A percentile compares a stretch with the other conserved stretches of the same genome.
Evolutionary conservation across 35 echinoderm and acorn worm species (phyloP).

Genomic region (Stichopus chloronotus): DNA sequence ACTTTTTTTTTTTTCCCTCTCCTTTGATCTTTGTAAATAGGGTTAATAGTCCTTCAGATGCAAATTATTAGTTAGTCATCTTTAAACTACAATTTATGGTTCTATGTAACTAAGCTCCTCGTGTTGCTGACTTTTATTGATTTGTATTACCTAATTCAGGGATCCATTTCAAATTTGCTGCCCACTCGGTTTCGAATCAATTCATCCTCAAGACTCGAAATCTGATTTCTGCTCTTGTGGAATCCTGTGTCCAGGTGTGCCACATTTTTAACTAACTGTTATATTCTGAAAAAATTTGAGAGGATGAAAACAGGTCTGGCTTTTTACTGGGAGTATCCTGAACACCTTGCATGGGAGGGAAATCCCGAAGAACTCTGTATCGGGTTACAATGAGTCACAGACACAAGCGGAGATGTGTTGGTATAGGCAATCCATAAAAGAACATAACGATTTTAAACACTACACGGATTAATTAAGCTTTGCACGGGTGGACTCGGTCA

Average conservation of each 20-base stretch:
- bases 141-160: not conserved
- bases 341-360: not conserved
- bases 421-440: slow-evolving; percentile 13
- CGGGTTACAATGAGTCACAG: slow-evolving; percentile 23
- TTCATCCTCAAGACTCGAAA: not conserved
- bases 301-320: not conserved
- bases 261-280: not conserved
- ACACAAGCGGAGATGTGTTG: not conserved
- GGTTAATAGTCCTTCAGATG: not conserved
- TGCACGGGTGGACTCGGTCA: slow-evolving; percentile 10
- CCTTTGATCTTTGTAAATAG: not conserved
- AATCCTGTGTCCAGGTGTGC: not conserved
- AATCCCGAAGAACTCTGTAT: slow-evolving; percentile 23
- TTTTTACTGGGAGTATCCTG: not conserved
- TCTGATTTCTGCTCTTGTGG: not conserved
- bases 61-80: not conserved
- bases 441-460: not conserved
- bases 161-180: not conserved
- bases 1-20: not conserved
- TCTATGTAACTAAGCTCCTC: not conserved
- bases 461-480: slow-evolving; percentile 39
- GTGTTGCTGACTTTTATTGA: not conserved
- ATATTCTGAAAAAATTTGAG: not conserved
- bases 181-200: not conserved
- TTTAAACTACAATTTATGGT: too few species aligned